These are phyloP conservation scores for Cladopsammia gracilis DNA, from an alignment of 64 coral and sea anemone species.

Conservation along the genomic window DNA sequence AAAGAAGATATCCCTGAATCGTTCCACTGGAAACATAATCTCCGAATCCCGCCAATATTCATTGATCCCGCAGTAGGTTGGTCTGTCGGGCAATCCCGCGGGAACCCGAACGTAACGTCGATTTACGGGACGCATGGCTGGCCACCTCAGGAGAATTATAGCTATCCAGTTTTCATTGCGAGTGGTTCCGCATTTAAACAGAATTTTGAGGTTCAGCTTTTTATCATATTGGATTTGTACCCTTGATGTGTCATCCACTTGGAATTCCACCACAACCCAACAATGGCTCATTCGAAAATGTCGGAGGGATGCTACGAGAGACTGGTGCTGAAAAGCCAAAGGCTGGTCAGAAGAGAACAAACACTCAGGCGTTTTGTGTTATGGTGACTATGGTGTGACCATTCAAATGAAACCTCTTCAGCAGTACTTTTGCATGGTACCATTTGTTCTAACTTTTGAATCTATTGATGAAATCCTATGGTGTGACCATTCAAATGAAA, in stretches of 20 bases:
- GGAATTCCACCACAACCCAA: conserved; percentile 5
- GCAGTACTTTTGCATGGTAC: too few relatives aligned
- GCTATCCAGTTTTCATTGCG: conserved; percentile 69
- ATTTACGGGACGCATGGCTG: conserved; percentile 18
- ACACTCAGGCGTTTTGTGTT: too few relatives aligned
- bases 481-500: too few relatives aligned
- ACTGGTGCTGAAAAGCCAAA: not conserved
- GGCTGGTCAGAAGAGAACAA: not conserved
- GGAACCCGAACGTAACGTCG: not conserved
- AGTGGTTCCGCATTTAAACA: conserved; percentile 74
- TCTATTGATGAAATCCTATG: too few relatives aligned
- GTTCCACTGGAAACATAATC: conserved; percentile 80
- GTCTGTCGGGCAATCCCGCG: conserved; percentile 11
- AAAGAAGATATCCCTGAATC: conserved; percentile 61
- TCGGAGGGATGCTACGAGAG: not conserved
- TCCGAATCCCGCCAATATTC: conserved; percentile 74
- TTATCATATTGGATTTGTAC: conserved; percentile 64
- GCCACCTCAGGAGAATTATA: not conserved
- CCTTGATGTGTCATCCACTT: conserved; percentile 44
- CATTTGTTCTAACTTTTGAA: too few relatives aligned
- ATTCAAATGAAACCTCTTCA: too few relatives aligned
- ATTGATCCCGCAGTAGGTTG: conserved; percentile 45
- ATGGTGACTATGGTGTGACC: not conserved
- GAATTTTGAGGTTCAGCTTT: conserved; percentile 36
- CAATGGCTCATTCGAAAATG: conserved; percentile 16